Base-by-base conservation (phyloP, 2,888 invertebrate genomes). In the Rhimphoctona megacephalus region DNA sequence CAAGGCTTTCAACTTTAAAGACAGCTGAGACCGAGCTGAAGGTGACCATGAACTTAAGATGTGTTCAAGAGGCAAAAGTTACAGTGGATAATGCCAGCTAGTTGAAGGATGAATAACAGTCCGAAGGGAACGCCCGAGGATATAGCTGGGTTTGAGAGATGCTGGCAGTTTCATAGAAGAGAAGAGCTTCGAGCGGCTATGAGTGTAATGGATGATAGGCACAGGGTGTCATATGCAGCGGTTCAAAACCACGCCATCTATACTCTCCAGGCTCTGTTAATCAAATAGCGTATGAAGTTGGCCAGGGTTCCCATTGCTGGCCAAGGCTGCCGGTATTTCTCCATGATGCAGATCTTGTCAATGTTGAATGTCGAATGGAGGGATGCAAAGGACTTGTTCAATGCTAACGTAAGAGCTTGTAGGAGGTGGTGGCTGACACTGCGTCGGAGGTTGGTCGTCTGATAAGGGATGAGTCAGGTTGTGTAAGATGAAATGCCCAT, bases 211-310 rank as follows among this genome's bases (percentile, higher is more conserved):
- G 92, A 92, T 92, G 91, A 89, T 90, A 90, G 90, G 91, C 89
- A 82, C 89, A 83, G 33, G 90, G 92, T 93, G 93, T 93, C 93
- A 93, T 89, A 90, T 74, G 91, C 92, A 93, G 91, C 85, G 90
- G 88, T 87, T 89, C 90, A 88, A 91, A 91, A 90, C 91, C 91
- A 89, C 90, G 90, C 89, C 90, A 90, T 91, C 91, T 91, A 88
- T 91, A 91, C 92, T 90, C 46, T 30, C 46, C 33, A 39, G 17
- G 22, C 85, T 89, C 90, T 93, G 93, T 93, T 93, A 93, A 93
- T 93, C 93, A 92, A 93, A 93, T 89, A 49, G 90, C 61, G 88
- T 88, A 85, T 89, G 89, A 89, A 90, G 86, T 83, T 86, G 81
- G 80, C 73, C 54, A 52, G n/a, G 49, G 52, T 49, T 33, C 17